phyloP scores from a whole-genome alignment of 2,797 vertebrate species.

The Poeciliopsis gracilis region DNA sequence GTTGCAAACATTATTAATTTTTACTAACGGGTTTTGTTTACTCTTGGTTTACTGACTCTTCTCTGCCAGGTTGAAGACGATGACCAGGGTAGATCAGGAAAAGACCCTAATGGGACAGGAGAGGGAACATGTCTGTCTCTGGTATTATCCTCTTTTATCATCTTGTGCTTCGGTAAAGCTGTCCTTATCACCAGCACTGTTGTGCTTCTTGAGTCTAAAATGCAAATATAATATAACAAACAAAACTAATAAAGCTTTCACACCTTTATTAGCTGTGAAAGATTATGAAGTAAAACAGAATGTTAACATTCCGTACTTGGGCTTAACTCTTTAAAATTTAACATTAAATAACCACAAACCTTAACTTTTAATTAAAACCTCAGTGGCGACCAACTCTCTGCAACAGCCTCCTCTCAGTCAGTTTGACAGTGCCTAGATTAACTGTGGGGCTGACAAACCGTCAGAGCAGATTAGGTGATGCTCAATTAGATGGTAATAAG shows the following conservation, averaged over 20 bases:
- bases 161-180: constrained; percentile 19
- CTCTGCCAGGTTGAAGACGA: constrained; percentile 41
- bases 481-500: constrained; percentile 75
- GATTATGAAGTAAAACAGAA: too few relatives aligned
- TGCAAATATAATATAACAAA: constrained; percentile 15
- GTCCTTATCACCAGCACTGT: constrained; percentile 17
- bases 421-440: constrained; percentile 59
- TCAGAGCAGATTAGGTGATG: constrained; percentile 67
- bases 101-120: constrained; percentile 20
- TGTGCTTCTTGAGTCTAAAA: constrained; percentile 30
- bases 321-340: background rate
- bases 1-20: background rate
- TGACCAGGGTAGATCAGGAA: constrained; percentile 17
- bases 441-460: constrained; percentile 50
- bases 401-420: constrained; percentile 21
- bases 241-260: constrained; percentile 24
- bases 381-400: constrained; percentile 10
- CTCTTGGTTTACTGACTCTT: background rate
- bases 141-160: constrained; percentile 48
- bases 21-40: background rate
- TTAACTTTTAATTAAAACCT: background rate
- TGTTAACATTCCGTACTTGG: background rate
- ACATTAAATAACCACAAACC: background rate
- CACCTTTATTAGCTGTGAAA: too few relatives aligned
- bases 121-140: constrained; percentile 35